Percentiles rank a stretch among this genome's conserved stretches.
phyloP scores from a whole-genome alignment of 2,888 invertebrate genomes.

The Pandemis cinnamomeana region DNA sequence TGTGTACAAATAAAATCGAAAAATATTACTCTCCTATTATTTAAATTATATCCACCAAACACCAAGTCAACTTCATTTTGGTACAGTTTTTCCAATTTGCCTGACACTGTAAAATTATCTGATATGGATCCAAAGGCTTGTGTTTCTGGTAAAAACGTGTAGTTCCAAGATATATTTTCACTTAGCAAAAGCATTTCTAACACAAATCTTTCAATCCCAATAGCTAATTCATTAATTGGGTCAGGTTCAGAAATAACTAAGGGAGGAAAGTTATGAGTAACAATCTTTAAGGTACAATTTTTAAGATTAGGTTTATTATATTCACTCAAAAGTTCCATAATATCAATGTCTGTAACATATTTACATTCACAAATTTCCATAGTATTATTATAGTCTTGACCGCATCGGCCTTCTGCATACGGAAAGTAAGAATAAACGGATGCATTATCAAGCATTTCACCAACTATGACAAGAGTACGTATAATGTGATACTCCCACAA shows the following conservation, averaged over 20 bases:
- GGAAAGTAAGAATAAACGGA: constrained; percentile 41
- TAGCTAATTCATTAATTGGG: neutral
- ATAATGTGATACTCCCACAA: constrained; percentile 32
- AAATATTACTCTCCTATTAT: constrained; percentile 5
- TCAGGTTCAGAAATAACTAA: constrained; percentile 24
- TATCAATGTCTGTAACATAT: constrained; percentile 3
- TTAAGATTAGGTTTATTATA: constrained; percentile 22
- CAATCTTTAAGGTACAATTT: constrained; percentile 37
- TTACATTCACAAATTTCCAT: constrained; percentile 39
- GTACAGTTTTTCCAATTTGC: constrained; percentile 29
- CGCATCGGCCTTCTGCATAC: constrained; percentile 41
- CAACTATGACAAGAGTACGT: constrained; percentile 8
- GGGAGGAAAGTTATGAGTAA: constrained; percentile 37
- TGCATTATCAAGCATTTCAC: constrained; percentile 6
- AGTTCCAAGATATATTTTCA: constrained; percentile 36
- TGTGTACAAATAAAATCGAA: constrained; percentile 41
- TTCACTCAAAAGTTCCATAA: constrained; percentile 19
- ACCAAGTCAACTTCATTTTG: constrained; percentile 37
- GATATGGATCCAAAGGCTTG: constrained; percentile 30
- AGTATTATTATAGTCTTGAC: constrained; percentile 39
- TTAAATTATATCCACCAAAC: constrained; percentile 39
- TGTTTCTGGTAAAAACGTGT: constrained; percentile 16
- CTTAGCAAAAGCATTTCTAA: constrained; percentile 23
- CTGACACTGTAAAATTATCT: constrained; percentile 31
- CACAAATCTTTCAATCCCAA: constrained; percentile 36